Evolutionary conservation across 2,888 invertebrate genomes (phyloP).

Genomic region (Limulus polyphemus): DNA sequence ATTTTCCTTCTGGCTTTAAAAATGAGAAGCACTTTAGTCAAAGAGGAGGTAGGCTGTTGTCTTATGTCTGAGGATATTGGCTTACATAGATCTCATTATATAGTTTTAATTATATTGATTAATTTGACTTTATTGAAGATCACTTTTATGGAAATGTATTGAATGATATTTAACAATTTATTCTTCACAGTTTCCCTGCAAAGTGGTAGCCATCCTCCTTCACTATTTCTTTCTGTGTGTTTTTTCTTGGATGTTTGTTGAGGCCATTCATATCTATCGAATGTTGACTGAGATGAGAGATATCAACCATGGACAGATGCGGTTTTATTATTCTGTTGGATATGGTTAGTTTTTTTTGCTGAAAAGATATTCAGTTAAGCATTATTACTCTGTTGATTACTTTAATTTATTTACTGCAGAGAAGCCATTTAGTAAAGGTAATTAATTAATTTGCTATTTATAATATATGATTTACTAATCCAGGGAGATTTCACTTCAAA

Average conservation of each 20-base stretch:
- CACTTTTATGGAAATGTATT: too few species aligned
- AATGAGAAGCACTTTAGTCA: slow-evolving; percentile 60
- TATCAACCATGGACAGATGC: slow-evolving; percentile 88
- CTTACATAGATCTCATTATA: too few species aligned
- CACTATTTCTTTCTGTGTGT: slow-evolving; percentile 87
- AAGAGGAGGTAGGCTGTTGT: slow-evolving; percentile 54
- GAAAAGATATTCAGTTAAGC: too few species aligned
- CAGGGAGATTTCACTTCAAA: too few species aligned
- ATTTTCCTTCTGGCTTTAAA: slow-evolving; percentile 78
- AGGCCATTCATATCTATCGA: slow-evolving; percentile 80
- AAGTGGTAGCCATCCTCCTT: slow-evolving; percentile 72
- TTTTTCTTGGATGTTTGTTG: slow-evolving; percentile 83
- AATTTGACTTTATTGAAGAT: too few species aligned
- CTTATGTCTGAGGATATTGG: slow-evolving; percentile 3
- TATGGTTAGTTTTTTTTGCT: slow-evolving; percentile 52
- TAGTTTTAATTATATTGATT: too few species aligned
- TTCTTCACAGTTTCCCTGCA: slow-evolving; percentile 58
- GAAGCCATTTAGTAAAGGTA: too few species aligned
- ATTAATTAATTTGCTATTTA: too few species aligned
- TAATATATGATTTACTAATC: too few species aligned
- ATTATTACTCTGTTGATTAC: too few species aligned
- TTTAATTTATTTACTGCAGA: too few species aligned
- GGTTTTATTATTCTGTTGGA: slow-evolving; percentile 78
- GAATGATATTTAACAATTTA: background rate
- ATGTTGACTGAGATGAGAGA: slow-evolving; percentile 91